Base-by-base conservation (phyloP, 2,888 invertebrate species). In the Trachelus troglodyta region DNA sequence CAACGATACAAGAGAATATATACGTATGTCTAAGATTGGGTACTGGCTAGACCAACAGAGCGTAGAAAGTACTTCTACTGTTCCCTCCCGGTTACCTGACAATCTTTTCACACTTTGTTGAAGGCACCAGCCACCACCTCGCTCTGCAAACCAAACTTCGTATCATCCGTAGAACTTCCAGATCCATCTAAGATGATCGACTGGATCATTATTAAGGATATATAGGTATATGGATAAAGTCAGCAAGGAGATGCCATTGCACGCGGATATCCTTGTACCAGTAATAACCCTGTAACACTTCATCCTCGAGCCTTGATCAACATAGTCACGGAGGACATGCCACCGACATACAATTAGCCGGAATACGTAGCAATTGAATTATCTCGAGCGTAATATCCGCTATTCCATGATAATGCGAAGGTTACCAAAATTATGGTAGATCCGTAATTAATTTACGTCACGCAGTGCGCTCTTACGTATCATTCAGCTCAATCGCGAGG, bases 51-150 rank as follows among this genome's bases (percentile, higher is more conserved):
- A 74, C 35, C 74, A 81, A 81, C 80, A 81, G 80, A 81, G 80
- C 79, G 79, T 83, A 83, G 84, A 84, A 84, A 84, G 84, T 82
- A 83, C 83, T 83, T 81, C 83, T 83, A 78, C 80, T 81, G 79
- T 82, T 81, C 81, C 82, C 80, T 81, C 79, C 12, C 81, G 76
- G 81, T 83, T 79, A 81, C 81, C 81, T 79, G 81, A 81, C 82
- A 81, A 78, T 82, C 81, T 81, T 75, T 81, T 77, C 77, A 37
- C 34, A 74, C n/a, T 37, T 23, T 37, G 74, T 74, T 35, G 11
- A 35, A 12, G n/a, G 12, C 35, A 12, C 74, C 74, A 6, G 35
- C 56, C 23, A 23, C 15, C 23, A 15, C 15, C 23, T 56, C 6
- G 23, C 56, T 23, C 23, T 9, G 56, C 56, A 56, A 56, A 56